Conservation (phyloP, 2,113 vertebrate genomes). For the Sakesphorus luctuosus region DNA sequence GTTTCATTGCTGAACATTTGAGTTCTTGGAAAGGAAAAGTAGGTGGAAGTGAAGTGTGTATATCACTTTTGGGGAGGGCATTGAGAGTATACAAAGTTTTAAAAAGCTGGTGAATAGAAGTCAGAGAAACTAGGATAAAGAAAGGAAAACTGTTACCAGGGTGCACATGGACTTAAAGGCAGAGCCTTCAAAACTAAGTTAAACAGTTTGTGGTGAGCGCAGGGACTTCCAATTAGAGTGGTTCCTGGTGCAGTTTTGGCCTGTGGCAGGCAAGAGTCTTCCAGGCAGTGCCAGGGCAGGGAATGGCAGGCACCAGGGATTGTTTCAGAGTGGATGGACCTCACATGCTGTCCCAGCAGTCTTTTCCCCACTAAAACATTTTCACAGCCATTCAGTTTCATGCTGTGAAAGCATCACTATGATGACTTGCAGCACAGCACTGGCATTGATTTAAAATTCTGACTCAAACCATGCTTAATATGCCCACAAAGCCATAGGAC, state of each 20-base stretch:
- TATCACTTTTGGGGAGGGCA: neutral
- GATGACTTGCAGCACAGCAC: neutral
- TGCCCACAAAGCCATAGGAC: neutral
- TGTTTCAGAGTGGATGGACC: neutral
- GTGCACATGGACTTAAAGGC: neutral
- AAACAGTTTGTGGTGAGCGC: neutral
- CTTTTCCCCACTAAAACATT: neutral
- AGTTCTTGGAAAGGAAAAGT: neutral
- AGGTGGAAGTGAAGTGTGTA: neutral
- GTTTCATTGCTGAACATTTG: neutral
- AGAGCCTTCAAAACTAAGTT: neutral
- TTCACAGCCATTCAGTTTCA: neutral
- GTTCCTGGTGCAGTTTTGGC: neutral
- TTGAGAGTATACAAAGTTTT: neutral
- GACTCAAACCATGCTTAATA: neutral
- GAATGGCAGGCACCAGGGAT: neutral
- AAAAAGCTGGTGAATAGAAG: neutral
- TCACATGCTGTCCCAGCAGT: neutral
- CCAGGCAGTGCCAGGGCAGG: neutral
- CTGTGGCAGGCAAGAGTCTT: neutral
- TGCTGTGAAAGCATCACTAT: neutral
- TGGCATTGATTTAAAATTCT: neutral
- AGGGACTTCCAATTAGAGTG: neutral
- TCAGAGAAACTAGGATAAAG: neutral
- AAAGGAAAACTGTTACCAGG: neutral